Evolutionary conservation across 2,797 vertebrate species (phyloP), one percentile per base, ranked within the genome.

Genomic region (Ceyx erithaca): DNA sequence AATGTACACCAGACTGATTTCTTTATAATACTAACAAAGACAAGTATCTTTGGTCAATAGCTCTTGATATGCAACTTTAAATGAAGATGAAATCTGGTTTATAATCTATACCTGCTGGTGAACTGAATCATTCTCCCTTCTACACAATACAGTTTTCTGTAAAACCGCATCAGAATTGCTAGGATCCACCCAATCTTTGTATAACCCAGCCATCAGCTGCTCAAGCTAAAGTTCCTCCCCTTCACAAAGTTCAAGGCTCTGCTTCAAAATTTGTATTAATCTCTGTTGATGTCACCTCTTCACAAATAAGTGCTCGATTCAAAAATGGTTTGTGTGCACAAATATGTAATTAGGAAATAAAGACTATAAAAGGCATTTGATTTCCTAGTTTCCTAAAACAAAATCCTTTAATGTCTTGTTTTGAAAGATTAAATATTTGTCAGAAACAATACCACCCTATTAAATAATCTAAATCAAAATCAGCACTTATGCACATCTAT

Each of bases 381-480:
- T 85, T 70, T 81, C 45, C 67, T 49, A 7, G 7, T 55, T 77
- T 85, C 54, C 64, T 20, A 82, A 67, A 87, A 69, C 2, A 43
- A 89, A 92, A 64, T 75, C 51, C 54, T 66, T 72, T 72, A 69
- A 89, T 40, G 22, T 30, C 62, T 93, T 92, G 59, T 80, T 95
- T 80, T 89, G 90, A 95, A 94, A 93, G 76, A 83, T 87, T 28
- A 77, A 79, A 52, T 87, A 80, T 92, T 94, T 96, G 75, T 69
- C 84, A 76, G 86, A 94, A 94, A 90, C 90, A 91, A 87, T 77
- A 73, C 71, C 75, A 78, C 72, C 86, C 72, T 88, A 22, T 77
- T 54, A 95, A 95, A 92, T 84, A 91, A 91, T 16, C 35, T 75
- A 78, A 87, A 92, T 89, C 46, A 80, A 85, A 92, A 89, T 83